Evolutionary conservation across 92 coral and sea anemone species (phyloP), one percentile per base, ranked within the genome.

Genomic region (Epizoanthus ramosus): DNA sequence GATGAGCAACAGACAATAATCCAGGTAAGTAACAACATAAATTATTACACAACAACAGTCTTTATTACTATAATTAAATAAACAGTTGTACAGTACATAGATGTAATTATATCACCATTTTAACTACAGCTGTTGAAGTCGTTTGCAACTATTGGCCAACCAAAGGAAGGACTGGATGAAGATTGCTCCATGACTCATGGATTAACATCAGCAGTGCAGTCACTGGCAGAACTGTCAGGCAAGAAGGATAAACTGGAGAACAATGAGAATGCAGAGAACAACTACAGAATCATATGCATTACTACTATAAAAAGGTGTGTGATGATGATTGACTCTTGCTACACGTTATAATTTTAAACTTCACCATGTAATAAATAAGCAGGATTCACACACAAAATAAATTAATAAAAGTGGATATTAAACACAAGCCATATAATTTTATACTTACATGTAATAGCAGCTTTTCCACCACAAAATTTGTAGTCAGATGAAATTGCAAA

Each of bases 1-100:
- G 94, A 88, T 50, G 97, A 96, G 53, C 98, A 96, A 70, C 99
- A 96, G 83, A 92, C 95, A 84, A 93, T 96, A 23, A 89, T 94
- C 15, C 99, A 96, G 86, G 98, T 95, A 71, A 63, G 88, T 68
- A 17, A 70, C 17, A 10, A 10, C 56, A 43, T 23, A 2, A n/a
- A n/a, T n/a, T n/a, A n/a, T n/a, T n/a, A n/a, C n/a, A n/a, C n/a
- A n/a, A n/a, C n/a, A n/a, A n/a, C n/a, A n/a, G n/a, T n/a, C n/a
- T n/a, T 28, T 28, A 28, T 28, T 28, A 28, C 31, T 28, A 2
- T 28, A 28, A 28, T 28, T 28, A 28, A 28, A 28, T 28, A 28
- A 28, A 28, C 31, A 28, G 31, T 28, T 28, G 0, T 28, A 28
- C 31, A 2, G 31, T 28, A 28, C 31, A n/a, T n/a, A n/a, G n/a